These are phyloP conservation scores for Dolichallabes microphthalmus DNA, from an alignment of 2,113 vertebrate genomes.

Conservation along the genomic window DNA sequence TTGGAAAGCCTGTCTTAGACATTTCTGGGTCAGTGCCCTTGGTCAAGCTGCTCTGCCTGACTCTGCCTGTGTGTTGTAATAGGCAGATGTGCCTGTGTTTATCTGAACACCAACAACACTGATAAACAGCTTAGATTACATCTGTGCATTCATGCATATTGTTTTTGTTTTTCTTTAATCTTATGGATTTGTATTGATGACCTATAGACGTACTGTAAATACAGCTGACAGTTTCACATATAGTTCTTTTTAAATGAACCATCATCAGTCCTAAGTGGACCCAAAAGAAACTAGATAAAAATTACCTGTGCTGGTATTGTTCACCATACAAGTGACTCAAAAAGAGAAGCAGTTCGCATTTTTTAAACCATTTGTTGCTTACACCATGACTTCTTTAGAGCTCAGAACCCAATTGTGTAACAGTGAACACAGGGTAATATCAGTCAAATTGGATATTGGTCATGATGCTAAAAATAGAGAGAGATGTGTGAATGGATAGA, in stretches of 20 bases:
- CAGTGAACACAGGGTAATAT: not conserved
- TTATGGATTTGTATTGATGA: conserved; percentile 5
- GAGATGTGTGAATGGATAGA: not conserved
- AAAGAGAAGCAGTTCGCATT: not conserved
- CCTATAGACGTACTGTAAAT: not conserved
- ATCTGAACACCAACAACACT: conserved; percentile 16
- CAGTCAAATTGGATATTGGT: not conserved
- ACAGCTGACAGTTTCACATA: not conserved
- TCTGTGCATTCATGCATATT: conserved; percentile 3
- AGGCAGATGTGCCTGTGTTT: conserved; percentile 40
- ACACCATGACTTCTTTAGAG: not conserved
- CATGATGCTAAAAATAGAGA: not conserved
- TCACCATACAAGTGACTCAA: not conserved
- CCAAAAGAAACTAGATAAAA: not conserved
- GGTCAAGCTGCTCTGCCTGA: conserved; percentile 9
- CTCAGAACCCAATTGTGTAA: not conserved
- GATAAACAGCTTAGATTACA: conserved; percentile 26
- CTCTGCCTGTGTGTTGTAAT: conserved; percentile 1
- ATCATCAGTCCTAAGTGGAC: not conserved
- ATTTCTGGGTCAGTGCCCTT: conserved; percentile 26
- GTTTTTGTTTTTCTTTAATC: conserved; percentile 5
- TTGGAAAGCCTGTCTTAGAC: not conserved
- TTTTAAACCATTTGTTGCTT: not conserved
- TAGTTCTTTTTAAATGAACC: not conserved
- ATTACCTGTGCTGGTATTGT: not conserved